Base-by-base conservation (phyloP, 1,140 invertebrate genomes). In the Temnothorax longispinosus region DNA sequence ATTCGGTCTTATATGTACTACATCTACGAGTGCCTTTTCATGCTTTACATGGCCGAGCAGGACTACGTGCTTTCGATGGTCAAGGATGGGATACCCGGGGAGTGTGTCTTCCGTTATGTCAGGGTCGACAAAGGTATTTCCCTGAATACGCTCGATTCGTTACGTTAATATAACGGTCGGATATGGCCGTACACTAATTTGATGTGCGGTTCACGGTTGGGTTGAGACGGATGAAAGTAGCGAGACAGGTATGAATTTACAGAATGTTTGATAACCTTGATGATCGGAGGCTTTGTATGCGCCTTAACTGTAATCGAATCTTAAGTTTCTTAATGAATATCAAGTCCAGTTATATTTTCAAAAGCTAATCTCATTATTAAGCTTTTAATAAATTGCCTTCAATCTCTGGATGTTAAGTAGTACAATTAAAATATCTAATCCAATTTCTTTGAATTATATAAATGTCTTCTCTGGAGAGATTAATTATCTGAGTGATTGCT, bases 131-230 rank as follows among this genome's bases (percentile, higher is more conserved):
- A 56, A 81, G 78, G 50, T 81, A 69, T 81, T 81, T 81, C 78
- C 78, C 64, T 71, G 64, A 81, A 81, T 81, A 81, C 52, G 78
- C 35, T 81, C 78, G 78, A 81, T 81, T 81, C 64, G 64, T 81
- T 81, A 54, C 78, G 78, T 81, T 81, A 81, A 81, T 38, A 35
- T 71, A 81, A 81, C 78, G 78, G 78, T 81, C 52, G 32, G 1
- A 6, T 10, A 27, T n/a, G n/a, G 7, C 10, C 38, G 65, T 47
- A 81, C 47, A 21, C 21, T 81, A 81, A 81, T 81, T 81, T 56
- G 50, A 71, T 50, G 50, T n/a, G 78, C 65, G 50, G 65, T 81
- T 81, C 64, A 81, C 78, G 78, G 64, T 81, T 56, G 78, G 78
- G 21, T 71, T 56, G 65, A 81, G 64, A 71, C 65, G 64, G 71